These are phyloP conservation scores for Phyto melanocephala DNA, from an alignment of 2,888 invertebrate genomes.

Conservation along the genomic window DNA sequence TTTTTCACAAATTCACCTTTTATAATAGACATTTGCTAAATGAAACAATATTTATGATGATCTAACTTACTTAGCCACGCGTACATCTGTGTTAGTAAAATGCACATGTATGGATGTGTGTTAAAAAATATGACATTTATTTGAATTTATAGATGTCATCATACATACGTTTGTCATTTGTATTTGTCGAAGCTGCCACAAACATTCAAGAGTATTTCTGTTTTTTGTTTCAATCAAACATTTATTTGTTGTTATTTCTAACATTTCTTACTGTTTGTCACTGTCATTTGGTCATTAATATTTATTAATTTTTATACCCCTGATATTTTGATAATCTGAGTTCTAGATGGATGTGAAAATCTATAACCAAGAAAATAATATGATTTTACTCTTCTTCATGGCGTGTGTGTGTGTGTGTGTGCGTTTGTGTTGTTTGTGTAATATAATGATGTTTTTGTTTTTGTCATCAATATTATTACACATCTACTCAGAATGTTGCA, in stretches of 20 bases:
- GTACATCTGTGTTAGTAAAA: not conserved
- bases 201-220: constrained; percentile 17
- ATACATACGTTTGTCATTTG: constrained; percentile 54
- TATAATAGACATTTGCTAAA: constrained; percentile 15
- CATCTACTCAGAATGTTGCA: too few relatives aligned
- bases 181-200: constrained; percentile 59
- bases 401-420: not conserved
- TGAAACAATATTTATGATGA: not conserved
- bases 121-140: constrained; percentile 55
- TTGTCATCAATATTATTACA: constrained; percentile 58
- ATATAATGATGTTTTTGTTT: constrained; percentile 16
- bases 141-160: constrained; percentile 60
- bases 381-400: not conserved
- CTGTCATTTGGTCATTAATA: constrained; percentile 74
- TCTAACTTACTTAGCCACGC: not conserved
- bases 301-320: constrained; percentile 71
- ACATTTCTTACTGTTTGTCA: constrained; percentile 64
- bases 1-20: constrained; percentile 25
- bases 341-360: constrained; percentile 12
- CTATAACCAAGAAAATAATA: constrained; percentile 24
- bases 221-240: constrained; percentile 55
- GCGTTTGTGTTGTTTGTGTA: not conserved
- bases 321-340: constrained; percentile 58
- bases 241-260: constrained; percentile 9
- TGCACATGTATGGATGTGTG: not conserved